A percentile compares a stretch with the other conserved stretches of the same genome.
phyloP scores from a whole-genome alignment of 2,113 vertebrate species.

The Malurus elegans region DNA sequence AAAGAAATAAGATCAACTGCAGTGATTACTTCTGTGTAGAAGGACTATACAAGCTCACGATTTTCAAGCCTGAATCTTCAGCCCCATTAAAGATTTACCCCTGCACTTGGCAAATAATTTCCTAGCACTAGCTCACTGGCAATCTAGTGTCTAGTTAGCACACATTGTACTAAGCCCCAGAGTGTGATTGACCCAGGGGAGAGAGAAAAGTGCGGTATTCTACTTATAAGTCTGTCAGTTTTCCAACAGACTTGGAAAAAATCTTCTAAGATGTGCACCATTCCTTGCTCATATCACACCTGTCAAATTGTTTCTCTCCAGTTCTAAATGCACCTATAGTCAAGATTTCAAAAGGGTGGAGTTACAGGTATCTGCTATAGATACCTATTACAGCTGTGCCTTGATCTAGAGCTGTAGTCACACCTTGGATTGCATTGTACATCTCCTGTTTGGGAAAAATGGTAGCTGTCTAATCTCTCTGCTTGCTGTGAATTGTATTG shows the following conservation, averaged over 20 bases:
- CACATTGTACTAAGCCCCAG: background rate
- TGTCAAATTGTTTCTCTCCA: background rate
- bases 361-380: background rate
- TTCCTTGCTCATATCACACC: background rate
- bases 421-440: accelerated
- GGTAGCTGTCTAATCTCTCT: background rate
- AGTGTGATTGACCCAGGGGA: background rate
- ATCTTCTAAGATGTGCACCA: background rate
- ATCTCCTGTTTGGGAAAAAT: background rate
- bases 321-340: background rate
- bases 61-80: background rate
- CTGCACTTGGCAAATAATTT: background rate
- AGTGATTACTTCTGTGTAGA: background rate
- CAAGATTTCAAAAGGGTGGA: background rate
- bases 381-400: background rate
- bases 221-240: background rate
- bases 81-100: background rate
- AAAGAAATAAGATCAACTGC: background rate
- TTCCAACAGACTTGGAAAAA: background rate
- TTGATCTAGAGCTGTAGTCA: background rate
- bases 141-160: background rate
- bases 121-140: background rate
- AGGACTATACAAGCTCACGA: background rate
- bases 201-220: background rate
- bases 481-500: background rate